phyloP scores from a whole-genome alignment of 2,797 vertebrate species.

The Acanthiza pusilla region DNA sequence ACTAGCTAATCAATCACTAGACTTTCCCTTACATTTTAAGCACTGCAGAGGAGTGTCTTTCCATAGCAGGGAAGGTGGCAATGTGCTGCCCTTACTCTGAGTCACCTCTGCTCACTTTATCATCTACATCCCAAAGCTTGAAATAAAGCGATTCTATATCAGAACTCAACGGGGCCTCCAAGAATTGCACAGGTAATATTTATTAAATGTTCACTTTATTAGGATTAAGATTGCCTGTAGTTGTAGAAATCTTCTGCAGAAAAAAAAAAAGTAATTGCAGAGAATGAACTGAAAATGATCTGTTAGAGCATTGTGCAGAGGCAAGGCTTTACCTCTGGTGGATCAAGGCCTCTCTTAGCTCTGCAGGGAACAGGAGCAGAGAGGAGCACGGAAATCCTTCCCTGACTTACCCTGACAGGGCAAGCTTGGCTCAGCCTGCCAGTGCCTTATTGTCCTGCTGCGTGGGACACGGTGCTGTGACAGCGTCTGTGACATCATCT shows the following conservation, averaged over 20 bases:
- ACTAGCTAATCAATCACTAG: constrained; percentile 73
- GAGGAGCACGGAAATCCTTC: not conserved
- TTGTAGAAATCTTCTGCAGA: constrained; percentile 19
- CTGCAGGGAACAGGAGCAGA: not conserved
- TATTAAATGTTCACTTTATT: constrained; percentile 42
- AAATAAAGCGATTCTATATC: not conserved
- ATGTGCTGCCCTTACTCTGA: constrained; percentile 21
- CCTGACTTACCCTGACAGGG: not conserved
- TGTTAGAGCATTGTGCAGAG: not conserved
- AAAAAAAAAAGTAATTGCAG: constrained; percentile 37
- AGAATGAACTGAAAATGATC: constrained; percentile 24
- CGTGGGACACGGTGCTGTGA: not conserved
- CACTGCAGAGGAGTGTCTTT: constrained; percentile 38
- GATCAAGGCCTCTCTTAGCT: not conserved
- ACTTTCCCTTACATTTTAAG: constrained; percentile 46
- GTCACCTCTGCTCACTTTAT: not conserved
- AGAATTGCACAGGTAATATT: not conserved
- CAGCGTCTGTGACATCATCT: not conserved
- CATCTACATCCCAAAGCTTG: constrained; percentile 2
- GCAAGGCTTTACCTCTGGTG: not conserved
- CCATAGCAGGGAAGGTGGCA: constrained; percentile 31
- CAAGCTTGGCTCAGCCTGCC: not conserved
- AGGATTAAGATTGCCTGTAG: constrained; percentile 26
- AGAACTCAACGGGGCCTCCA: not conserved
- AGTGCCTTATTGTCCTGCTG: not conserved